Percentiles rank a stretch among this genome's conserved stretches.
phyloP scores from a whole-genome alignment of 2,113 vertebrate genomes.

The Rynchops niger region DNA sequence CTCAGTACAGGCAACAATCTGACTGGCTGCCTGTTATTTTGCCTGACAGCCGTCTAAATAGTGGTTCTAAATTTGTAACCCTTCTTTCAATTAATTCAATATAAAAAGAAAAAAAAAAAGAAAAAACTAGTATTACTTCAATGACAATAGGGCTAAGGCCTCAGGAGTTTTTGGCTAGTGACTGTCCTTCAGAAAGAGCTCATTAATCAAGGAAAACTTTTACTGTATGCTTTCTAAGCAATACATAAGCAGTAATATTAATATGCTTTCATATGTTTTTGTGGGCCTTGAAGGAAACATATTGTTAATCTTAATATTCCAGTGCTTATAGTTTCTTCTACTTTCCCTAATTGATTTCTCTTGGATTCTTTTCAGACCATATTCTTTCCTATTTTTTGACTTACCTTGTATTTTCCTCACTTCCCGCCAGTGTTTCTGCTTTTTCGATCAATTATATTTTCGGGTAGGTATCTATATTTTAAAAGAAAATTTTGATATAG shows the following conservation, averaged over 20 bases:
- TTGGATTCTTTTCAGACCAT: neutral
- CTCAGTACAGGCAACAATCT: neutral
- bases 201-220: slow-evolving; percentile 11
- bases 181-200: slow-evolving; percentile 18
- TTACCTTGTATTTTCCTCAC: neutral
- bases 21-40: neutral
- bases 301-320: neutral
- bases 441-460: neutral
- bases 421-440: neutral
- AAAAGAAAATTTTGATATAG: neutral
- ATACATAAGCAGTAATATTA: neutral
- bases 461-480: neutral
- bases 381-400: neutral
- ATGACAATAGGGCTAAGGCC: neutral
- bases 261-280: neutral
- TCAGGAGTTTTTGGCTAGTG: neutral
- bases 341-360: neutral
- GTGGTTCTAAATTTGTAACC: neutral
- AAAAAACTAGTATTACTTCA: neutral
- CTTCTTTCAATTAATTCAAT: neutral
- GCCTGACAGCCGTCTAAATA: neutral
- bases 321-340: neutral
- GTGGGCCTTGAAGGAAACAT: slow-evolving; percentile 25
- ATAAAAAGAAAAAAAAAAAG: neutral
- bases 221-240: neutral